These are phyloP conservation scores for Neogobius melanostomus DNA, from an alignment of 2,113 vertebrate species.

Conservation along the genomic window DNA sequence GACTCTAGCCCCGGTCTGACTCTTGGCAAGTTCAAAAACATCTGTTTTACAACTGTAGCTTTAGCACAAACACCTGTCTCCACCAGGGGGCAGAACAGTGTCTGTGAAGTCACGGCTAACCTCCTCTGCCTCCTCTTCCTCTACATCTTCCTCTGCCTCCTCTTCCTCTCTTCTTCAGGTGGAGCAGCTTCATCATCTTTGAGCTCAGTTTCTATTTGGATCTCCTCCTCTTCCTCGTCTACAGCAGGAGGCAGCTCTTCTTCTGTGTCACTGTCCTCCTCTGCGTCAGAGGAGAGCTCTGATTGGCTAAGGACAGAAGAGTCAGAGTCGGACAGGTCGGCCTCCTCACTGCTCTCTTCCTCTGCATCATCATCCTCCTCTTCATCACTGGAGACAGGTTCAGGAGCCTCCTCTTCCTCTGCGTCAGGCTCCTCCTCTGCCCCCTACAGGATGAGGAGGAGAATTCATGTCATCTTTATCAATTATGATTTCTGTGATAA, in stretches of 20 bases:
- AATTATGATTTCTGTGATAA: no score
- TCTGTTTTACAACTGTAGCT: no score
- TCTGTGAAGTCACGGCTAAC: no score
- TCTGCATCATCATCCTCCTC: conserved; percentile 22
- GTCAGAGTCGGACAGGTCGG: conserved; percentile 22
- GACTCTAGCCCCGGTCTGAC: no score
- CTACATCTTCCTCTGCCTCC: background rate
- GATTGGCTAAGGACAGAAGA: conserved; percentile 40
- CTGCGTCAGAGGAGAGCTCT: conserved; percentile 39
- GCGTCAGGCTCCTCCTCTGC: no score
- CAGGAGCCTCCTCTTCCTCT: conserved; percentile 38
- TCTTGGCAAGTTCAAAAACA: no score
- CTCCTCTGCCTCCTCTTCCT: background rate
- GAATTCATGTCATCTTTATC: no score
- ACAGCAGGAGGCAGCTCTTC: conserved; percentile 23
- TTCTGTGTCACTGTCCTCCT: conserved; percentile 54
- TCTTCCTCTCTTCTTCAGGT: background rate
- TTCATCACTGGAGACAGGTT: conserved; percentile 42
- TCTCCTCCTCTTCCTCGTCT: conserved; percentile 6
- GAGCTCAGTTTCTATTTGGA: background rate
- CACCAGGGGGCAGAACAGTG: no score
- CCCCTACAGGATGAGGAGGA: no score
- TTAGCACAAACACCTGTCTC: no score
- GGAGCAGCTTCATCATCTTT: background rate
- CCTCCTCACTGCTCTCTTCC: conserved; percentile 25